A percentile compares a stretch with the other conserved stretches of the same genome.
Conservation (phyloP, 2,888 invertebrate genomes). For the Eupeodes luniger region DNA sequence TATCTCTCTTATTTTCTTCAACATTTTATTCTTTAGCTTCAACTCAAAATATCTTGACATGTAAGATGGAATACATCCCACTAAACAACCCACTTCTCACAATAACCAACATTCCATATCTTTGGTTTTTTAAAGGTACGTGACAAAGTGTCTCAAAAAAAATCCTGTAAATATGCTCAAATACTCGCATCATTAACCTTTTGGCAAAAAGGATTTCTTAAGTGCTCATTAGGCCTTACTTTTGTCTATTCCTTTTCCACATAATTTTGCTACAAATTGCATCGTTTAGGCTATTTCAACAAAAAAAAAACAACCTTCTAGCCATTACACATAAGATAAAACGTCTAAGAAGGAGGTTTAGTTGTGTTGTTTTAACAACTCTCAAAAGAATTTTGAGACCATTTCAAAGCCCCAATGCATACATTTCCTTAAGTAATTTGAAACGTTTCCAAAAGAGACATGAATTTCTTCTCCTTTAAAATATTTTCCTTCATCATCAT, state of each 20-base stretch:
- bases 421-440: neutral
- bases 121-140: conserved; percentile 32
- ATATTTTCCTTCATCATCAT: neutral
- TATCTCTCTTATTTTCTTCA: neutral
- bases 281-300: conserved; percentile 34
- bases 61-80: conserved; percentile 26
- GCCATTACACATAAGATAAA: conserved; percentile 4
- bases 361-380: neutral
- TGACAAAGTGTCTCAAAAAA: conserved; percentile 62
- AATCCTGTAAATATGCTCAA: conserved; percentile 31
- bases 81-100: conserved; percentile 34
- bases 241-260: neutral
- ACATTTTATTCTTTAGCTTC: conserved; percentile 22
- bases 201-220: conserved; percentile 46
- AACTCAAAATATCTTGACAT: conserved; percentile 63
- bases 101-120: conserved; percentile 19
- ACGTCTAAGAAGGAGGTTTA: conserved; percentile 31
- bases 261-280: conserved; percentile 47
- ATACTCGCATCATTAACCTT: conserved; percentile 36
- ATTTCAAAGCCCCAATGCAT: neutral
- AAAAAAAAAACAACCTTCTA: neutral
- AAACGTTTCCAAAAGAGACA: neutral
- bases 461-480: neutral
- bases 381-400: neutral
- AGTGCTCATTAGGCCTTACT: conserved; percentile 66